Evolutionary conservation across 2,888 invertebrate genomes (phyloP), one percentile per base, ranked within the genome.

Genomic region (Erynnis tages): DNA sequence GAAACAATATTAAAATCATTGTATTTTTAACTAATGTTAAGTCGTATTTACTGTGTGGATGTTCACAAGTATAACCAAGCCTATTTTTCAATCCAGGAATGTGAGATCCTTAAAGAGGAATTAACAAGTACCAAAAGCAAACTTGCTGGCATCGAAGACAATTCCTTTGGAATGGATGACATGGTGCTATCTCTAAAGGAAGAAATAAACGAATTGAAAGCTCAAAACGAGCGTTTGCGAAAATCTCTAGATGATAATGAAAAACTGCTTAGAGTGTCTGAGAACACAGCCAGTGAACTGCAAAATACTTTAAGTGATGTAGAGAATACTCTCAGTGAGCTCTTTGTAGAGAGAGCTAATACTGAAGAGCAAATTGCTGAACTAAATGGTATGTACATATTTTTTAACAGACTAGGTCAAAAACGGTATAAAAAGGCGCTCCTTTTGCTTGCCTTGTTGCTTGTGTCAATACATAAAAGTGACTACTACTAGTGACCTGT

Each of bases 241-340:
- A 90, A 77, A 57, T 91, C 71, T 69, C 93, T 67, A 91, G 96
- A 85, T 92, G 93, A 90, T 92, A 91, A 88, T 64, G 88, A 89
- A 55, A 89, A 88, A 57, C 64, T 90, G 37, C 76, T 89, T 1
- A 66, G 91, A 71, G 92, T 96, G 69, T 90, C 96, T 32, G 96
- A 96, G 76, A 93, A 92, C 66, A 94, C 95, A 0, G 94, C 96
- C 0, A 94, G 95, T 65, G 94, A 95, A 34, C 82, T 96, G 59
- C 96, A 96, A 76, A 93, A 94, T 53, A 94, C 95, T 57, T 91
- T 92, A 56, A 91, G 93, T 1, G 90, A 88, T 35, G 91, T 96
- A 35, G 96, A 96, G 72, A 93, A 94, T 54, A 94, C 95, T 72
- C 93, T 92, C 56, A 93, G 93, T 55, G 90, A 88, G 70, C 79